These are phyloP conservation scores for Naso thynnoides DNA, from an alignment of 2,797 vertebrate genomes.

Conservation along the genomic window DNA sequence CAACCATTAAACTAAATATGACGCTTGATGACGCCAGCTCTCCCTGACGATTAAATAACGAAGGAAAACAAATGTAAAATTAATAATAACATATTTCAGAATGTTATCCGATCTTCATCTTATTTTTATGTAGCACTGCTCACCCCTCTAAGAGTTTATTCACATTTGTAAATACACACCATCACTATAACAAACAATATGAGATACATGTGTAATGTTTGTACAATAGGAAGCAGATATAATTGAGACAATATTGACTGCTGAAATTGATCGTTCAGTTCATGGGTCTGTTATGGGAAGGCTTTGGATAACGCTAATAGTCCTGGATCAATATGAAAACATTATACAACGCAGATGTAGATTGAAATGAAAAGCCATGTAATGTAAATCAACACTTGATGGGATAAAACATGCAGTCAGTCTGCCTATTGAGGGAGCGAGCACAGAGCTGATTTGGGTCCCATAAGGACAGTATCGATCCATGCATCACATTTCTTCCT, in stretches of 20 bases:
- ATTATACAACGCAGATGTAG: slow-evolving; percentile 52
- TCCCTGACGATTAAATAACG: too few species aligned
- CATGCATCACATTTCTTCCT: slow-evolving; percentile 29
- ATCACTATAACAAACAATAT: background rate
- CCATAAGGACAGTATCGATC: slow-evolving; percentile 65
- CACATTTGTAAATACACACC: background rate
- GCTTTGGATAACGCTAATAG: slow-evolving; percentile 49
- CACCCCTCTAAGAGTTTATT: background rate
- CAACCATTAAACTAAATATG: too few species aligned
- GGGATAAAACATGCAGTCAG: slow-evolving; percentile 48
- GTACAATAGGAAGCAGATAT: slow-evolving; percentile 2
- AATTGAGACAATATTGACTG: slow-evolving; percentile 21
- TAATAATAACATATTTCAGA: background rate
- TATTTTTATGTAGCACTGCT: background rate
- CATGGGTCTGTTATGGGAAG: slow-evolving; percentile 44
- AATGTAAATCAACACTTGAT: slow-evolving; percentile 53
- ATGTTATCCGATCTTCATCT: background rate
- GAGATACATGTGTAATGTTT: background rate
- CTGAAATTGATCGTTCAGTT: slow-evolving; percentile 41
- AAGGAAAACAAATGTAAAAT: background rate
- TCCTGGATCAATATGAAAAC: slow-evolving; percentile 66
- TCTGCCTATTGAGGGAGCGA: slow-evolving; percentile 20
- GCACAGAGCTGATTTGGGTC: slow-evolving; percentile 42
- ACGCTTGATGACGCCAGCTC: too few species aligned
- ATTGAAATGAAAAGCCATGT: slow-evolving; percentile 62